A percentile compares a stretch with the other conserved stretches of the same genome.
Conservation (phyloP, 2,113 vertebrate genomes). For the Halichoerus grypus region DNA sequence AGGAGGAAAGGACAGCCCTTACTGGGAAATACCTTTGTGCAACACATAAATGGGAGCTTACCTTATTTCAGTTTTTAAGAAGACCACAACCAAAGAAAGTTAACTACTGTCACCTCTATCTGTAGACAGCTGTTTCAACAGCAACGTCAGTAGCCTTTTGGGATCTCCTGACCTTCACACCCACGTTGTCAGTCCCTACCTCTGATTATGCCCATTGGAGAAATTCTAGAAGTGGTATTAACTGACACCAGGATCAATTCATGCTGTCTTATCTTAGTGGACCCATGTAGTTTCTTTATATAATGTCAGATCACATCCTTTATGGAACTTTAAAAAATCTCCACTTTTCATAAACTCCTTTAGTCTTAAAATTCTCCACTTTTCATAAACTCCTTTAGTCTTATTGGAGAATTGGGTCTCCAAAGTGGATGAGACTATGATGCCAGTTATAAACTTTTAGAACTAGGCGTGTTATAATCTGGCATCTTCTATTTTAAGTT, state of each 20-base stretch:
- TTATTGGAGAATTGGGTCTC: background rate
- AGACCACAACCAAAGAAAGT: conserved; percentile 14
- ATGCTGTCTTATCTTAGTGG: background rate
- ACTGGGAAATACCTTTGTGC: background rate
- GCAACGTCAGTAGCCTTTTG: background rate
- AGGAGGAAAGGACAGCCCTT: background rate
- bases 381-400: background rate
- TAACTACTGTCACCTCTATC: background rate
- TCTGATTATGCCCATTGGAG: background rate
- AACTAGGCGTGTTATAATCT: conserved; percentile 51
- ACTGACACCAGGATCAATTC: background rate
- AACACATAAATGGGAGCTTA: conserved; percentile 4
- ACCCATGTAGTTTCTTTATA: background rate
- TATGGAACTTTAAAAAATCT: conserved; percentile 5
- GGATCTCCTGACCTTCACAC: background rate
- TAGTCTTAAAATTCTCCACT: background rate
- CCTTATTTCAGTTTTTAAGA: conserved; percentile 7
- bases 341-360: background rate
- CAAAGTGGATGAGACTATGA: background rate
- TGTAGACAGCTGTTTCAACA: background rate
- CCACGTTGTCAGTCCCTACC: background rate
- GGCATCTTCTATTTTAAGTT: conserved; percentile 58
- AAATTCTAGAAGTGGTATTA: conserved; percentile 21
- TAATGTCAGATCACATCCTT: conserved; percentile 13
- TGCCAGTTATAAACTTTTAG: conserved; percentile 53